phyloP scores from a whole-genome alignment of 2,113 vertebrate genomes.

The Prochilodus magdalenae region DNA sequence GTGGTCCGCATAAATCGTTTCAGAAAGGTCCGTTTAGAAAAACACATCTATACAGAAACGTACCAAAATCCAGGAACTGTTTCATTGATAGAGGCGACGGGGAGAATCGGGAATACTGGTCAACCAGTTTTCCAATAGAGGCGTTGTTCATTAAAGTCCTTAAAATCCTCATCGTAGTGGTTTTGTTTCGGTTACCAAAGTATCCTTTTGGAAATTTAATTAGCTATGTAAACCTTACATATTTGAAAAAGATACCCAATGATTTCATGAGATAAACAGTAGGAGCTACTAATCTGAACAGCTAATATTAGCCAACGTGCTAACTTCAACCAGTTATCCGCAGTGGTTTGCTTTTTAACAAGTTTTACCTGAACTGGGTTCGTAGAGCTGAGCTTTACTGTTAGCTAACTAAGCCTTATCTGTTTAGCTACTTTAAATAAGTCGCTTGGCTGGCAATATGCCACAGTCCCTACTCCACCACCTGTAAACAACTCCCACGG shows the following conservation, averaged over 20 bases:
- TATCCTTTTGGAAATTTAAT: background rate
- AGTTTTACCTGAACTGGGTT: background rate
- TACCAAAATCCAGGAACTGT: constrained; percentile 84
- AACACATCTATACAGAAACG: constrained; percentile 40
- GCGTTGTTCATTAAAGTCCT: constrained; percentile 72
- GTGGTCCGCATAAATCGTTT: background rate
- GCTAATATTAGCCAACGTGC: background rate
- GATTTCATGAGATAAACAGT: background rate
- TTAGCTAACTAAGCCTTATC: background rate
- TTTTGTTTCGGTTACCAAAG: background rate
- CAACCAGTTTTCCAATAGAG: constrained; percentile 75
- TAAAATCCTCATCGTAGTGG: constrained; percentile 73
- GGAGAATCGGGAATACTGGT: constrained; percentile 81
- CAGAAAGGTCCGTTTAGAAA: too few relatives aligned
- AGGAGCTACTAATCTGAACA: background rate
- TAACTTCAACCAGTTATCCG: too few relatives aligned
- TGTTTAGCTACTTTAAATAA: background rate
- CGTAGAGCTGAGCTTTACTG: background rate
- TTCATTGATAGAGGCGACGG: constrained; percentile 85
- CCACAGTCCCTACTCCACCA: background rate
- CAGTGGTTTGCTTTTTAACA: too few relatives aligned
- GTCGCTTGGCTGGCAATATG: background rate
- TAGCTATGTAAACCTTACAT: background rate
- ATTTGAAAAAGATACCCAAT: background rate
- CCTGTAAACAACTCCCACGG: background rate